Evolutionary conservation across 2,888 invertebrate genomes (phyloP), one percentile per base, ranked within the genome.

Genomic region (Vesta saturnalis): DNA sequence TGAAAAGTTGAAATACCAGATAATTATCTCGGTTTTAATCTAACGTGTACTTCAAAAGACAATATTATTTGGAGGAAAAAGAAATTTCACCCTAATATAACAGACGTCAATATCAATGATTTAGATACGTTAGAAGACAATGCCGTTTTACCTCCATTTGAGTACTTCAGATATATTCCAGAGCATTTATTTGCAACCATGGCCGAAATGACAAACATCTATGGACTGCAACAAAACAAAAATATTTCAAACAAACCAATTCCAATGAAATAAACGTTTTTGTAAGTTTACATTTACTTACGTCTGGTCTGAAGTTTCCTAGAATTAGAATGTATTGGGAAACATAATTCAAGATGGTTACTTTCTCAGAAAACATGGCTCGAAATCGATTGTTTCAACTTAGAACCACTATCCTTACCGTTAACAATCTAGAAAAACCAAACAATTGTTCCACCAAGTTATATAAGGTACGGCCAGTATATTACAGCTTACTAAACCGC

Each of bases 1-100:
- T 30, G 30, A 49, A 49, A 49, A 15, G 19, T 49, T 49, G 18
- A 49, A 19, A 49, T 18, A 49, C 8, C 19, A 49, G 8, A 19
- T 3, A 5, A 55, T 22, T 14, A 55, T 21, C 14, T 55, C 22
- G 55, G 55, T 3, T 23, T 55, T 55, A 22, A 22, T 21, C 55
- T 22, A 55, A 22, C n/a, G n/a, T 55, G 55, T 23, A 55, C 55
- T 55, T 55, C 55, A 8, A 55, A 55, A 55, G 55, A 55, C 55
- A 55, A 55, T 55, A 55, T 55, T 55, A 52, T 19, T 6, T 52
- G 52, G 52, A 1, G n/a, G 19, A n/a, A n/a, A n/a, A n/a, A n/a
- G n/a, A n/a, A n/a, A n/a, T n/a, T n/a, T n/a, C n/a, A n/a, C n/a
- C n/a, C 2, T 19, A 52, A 19, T 18, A 52, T 52, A 19, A 19